Conservation (phyloP, 2,113 vertebrate species). For the Haemorhous mexicanus region DNA sequence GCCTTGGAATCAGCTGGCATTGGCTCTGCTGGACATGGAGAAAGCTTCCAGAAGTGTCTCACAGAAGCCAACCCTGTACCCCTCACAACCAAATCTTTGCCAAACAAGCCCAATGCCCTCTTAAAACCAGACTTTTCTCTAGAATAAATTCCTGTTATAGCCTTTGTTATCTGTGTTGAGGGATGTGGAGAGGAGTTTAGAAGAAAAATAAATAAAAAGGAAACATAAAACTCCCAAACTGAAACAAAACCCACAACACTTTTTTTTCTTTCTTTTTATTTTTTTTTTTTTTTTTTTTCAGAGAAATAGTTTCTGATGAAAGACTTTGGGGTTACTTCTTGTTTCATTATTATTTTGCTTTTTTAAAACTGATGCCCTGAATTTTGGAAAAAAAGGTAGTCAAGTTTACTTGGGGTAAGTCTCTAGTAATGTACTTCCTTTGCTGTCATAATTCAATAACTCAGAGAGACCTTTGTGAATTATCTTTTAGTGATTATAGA, state of each 20-base stretch:
- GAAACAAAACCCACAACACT: not conserved
- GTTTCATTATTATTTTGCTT: not conserved
- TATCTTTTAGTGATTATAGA: not conserved
- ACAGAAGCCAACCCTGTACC: not conserved
- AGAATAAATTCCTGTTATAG: not conserved
- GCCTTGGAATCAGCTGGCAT: not conserved
- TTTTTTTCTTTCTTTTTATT: not conserved
- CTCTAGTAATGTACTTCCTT: not conserved
- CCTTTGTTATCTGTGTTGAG: not conserved
- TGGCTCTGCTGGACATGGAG: not conserved
- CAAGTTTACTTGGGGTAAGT: not conserved
- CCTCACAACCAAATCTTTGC: not conserved
- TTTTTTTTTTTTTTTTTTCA: not conserved
- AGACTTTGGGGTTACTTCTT: not conserved
- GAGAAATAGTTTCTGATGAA: not conserved
- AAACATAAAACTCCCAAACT: fast-evolving
- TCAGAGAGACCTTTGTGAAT: not conserved
- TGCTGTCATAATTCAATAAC: not conserved
- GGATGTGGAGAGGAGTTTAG: fast-evolving
- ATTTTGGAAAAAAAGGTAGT: not conserved
- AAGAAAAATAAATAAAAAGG: not conserved
- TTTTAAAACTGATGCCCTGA: not conserved
- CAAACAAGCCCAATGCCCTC: not conserved
- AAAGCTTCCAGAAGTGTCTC: not conserved
- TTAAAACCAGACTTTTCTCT: not conserved